These are phyloP conservation scores for Scaptomyza montana DNA, from an alignment of 1,140 invertebrate genomes.

Conservation along the genomic window DNA sequence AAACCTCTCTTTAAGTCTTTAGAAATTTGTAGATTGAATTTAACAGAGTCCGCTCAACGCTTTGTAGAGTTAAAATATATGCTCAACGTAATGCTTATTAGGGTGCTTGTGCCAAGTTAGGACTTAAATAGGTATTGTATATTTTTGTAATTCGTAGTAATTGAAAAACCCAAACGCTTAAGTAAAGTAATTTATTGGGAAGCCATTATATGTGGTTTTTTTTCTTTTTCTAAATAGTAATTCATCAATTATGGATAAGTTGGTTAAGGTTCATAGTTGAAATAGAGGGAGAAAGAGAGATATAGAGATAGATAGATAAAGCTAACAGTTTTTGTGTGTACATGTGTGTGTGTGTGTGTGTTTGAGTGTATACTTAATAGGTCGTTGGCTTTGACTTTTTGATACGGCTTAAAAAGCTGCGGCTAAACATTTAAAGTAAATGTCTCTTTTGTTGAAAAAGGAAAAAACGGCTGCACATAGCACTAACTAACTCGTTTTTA, in stretches of 20 bases:
- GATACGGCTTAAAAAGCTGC: constrained; percentile 65
- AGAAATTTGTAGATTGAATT: constrained; percentile 3
- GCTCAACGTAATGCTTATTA: constrained; percentile 16
- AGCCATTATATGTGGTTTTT: constrained; percentile 62
- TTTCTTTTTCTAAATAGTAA: constrained; percentile 53
- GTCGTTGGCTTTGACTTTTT: neutral
- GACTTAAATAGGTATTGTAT: constrained; percentile 40
- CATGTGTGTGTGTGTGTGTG: constrained; percentile 21
- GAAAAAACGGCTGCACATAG: constrained; percentile 59
- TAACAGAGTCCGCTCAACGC: constrained; percentile 5
- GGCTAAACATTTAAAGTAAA: constrained; percentile 81
- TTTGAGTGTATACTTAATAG: neutral
- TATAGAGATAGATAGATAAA: constrained; percentile 29
- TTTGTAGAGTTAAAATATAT: constrained; percentile 7
- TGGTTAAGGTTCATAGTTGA: constrained; percentile 56
- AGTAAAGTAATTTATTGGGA: constrained; percentile 73
- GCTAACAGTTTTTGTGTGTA: constrained; percentile 8
- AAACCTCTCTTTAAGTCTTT: neutral
- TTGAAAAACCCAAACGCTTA: constrained; percentile 63
- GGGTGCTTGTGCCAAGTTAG: constrained; percentile 64
- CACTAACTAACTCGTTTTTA: constrained; percentile 78
- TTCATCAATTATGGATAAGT: constrained; percentile 64
- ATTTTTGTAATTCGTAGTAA: constrained; percentile 45
- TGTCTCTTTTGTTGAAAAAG: constrained; percentile 70
- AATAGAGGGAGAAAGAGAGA: constrained; percentile 38